Evolutionary conservation across 64 coral and sea anemone genomes (phyloP), one percentile per base, ranked within the genome.

Genomic region (Catalaphyllia jardinei): DNA sequence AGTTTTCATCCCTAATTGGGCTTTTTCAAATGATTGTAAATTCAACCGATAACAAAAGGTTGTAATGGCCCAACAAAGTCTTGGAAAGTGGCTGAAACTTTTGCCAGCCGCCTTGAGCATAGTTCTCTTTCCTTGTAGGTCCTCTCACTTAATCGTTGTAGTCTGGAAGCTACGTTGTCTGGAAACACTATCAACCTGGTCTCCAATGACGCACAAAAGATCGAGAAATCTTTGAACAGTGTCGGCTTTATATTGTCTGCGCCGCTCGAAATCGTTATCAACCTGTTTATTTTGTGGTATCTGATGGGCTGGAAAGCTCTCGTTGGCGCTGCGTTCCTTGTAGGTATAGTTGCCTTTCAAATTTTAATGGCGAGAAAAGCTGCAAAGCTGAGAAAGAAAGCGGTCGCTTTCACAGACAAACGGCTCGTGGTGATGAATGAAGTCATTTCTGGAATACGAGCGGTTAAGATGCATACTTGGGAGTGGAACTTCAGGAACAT

Each of bases 391-490:
- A 80, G 80, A 13, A 31, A 24, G 31, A 91, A 76, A 39, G 79
- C 29, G 20, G 89, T 80, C 1, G 22, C 30, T 28, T 31, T 75
- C 18, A 91, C 89, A 18, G 89, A 91, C 35, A 52, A 86, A 14
- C 54, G 89, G 17, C 72, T 91, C 0, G 55, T 59, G 24, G 76
- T 78, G 15, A 75, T 91, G 24, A 76, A 78, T 35, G 80, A 91
- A 29, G 49, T 91, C 24, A 31, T 91, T 17, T 29, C 52, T 11
- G 89, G 89, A 10, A 91, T 91, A 7, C 89, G 89, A 6, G 71
- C 79, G 20, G 81, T 91, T 17, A 91, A 91, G 55, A 91, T 75
- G 52, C 77, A 86, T 27, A 80, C 80, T 5, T 91, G 80, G 89
- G 89, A 91, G 52, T 83, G 52, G 54, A 91, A 83, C 24, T 91